phyloP scores from a whole-genome alignment of 2,888 invertebrate genomes.

The Hirtodrosophila confusa region DNA sequence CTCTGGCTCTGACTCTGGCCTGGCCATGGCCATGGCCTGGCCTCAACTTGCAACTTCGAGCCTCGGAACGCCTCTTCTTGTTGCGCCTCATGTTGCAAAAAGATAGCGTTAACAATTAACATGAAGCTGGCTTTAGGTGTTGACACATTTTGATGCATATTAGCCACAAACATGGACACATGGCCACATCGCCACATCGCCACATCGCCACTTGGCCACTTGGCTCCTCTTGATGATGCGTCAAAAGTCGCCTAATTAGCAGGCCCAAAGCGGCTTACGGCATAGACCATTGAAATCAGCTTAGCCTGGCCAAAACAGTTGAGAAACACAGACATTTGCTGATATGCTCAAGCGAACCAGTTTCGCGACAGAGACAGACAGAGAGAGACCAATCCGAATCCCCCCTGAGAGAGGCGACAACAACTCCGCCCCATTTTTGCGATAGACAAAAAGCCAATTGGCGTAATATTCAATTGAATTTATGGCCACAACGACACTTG shows the following conservation, averaged over 20 bases:
- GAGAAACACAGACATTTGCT: constrained; percentile 29
- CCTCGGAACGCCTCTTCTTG: not conserved
- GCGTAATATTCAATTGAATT: constrained; percentile 82
- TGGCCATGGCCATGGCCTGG: constrained; percentile 6
- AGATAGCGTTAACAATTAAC: constrained; percentile 76
- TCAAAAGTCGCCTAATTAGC: constrained; percentile 76
- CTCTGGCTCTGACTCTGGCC: not conserved
- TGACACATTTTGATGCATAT: constrained; percentile 79
- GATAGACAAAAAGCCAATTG: constrained; percentile 80
- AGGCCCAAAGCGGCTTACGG: constrained; percentile 72
- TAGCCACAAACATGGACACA: constrained; percentile 53
- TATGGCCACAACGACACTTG: constrained; percentile 80
- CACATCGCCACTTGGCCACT: too few relatives aligned
- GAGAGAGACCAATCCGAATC: not conserved
- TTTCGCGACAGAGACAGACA: constrained; percentile 15
- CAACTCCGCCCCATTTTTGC: constrained; percentile 71
- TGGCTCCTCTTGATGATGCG: constrained; percentile 51
- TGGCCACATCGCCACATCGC: not conserved
- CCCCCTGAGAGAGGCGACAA: constrained; percentile 17
- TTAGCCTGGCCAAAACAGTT: constrained; percentile 49
- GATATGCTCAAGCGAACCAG: constrained; percentile 46
- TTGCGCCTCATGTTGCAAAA: not conserved
- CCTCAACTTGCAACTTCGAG: constrained; percentile 7
- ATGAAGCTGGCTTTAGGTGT: constrained; percentile 69
- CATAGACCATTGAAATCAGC: constrained; percentile 73